A percentile compares a stretch with the other conserved stretches of the same genome.
phyloP scores from a whole-genome alignment of 2,797 vertebrate species.

The Schizopygopsis pylzovi region DNA sequence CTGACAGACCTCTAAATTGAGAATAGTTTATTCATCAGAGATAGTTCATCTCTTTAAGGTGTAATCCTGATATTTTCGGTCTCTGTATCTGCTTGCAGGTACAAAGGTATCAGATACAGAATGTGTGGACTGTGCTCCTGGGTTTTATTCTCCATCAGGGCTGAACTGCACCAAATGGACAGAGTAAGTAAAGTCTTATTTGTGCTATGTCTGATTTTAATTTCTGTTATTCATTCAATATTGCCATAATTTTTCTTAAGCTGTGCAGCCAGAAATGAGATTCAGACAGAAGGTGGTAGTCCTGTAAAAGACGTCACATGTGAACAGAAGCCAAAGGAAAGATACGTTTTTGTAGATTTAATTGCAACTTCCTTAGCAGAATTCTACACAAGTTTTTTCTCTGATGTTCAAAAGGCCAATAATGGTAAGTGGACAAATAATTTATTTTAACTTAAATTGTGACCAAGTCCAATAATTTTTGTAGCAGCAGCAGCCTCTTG shows the following conservation, averaged over 20 bases:
- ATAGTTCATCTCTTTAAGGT: not conserved
- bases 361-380: not conserved
- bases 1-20: not conserved
- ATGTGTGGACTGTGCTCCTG: conserved; percentile 61
- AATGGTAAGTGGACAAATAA: not conserved
- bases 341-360: not conserved
- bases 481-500: not conserved
- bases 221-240: not conserved
- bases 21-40: not conserved
- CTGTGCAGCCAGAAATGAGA: conserved; percentile 14
- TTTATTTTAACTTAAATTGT: not conserved
- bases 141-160: conserved; percentile 60
- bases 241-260: conserved; percentile 1
- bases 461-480: not conserved
- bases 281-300: conserved; percentile 8
- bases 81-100: conserved; percentile 54
- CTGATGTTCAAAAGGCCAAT: not conserved
- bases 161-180: conserved; percentile 59
- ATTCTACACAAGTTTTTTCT: not conserved
- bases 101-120: conserved; percentile 58
- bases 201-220: not conserved
- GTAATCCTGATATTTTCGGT: not conserved
- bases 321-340: not conserved
- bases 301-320: conserved; percentile 34
- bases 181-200: conserved; percentile 52